Conservation (phyloP, 2,888 invertebrate species). For the Gari tellinella region DNA sequence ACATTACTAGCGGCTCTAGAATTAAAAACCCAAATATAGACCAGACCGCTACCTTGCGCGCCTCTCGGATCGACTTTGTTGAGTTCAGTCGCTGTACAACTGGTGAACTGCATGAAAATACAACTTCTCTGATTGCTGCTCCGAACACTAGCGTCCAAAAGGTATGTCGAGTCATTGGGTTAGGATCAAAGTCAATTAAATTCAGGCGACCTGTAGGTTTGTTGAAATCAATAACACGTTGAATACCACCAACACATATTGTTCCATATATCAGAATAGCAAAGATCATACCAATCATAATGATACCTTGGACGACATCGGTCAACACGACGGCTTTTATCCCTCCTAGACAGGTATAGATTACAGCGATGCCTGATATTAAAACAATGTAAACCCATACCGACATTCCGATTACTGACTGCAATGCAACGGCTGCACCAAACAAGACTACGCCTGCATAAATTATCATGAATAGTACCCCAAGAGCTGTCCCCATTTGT, state of each 20-base stretch:
- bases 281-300: constrained; percentile 5
- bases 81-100: constrained; percentile 18
- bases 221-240: constrained; percentile 2
- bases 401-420: constrained; percentile 9
- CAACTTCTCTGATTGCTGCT: neutral
- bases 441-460: constrained; percentile 13
- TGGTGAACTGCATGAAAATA: constrained; percentile 1
- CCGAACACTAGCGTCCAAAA: constrained; percentile 17
- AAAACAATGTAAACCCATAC: neutral
- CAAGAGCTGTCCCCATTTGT: neutral
- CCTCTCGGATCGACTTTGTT: constrained; percentile 4
- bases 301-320: constrained; percentile 13
- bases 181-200: constrained; percentile 14
- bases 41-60: constrained; percentile 9
- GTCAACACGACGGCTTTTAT: constrained; percentile 18
- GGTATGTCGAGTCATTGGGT: constrained; percentile 15
- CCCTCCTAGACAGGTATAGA: constrained; percentile 22
- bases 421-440: constrained; percentile 11
- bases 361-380: constrained; percentile 10
- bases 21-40: constrained; percentile 7
- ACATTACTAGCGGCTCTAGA: constrained; percentile 6
- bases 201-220: constrained; percentile 6
- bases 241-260: constrained; percentile 13
- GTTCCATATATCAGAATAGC: constrained; percentile 13
- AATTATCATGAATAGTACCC: constrained; percentile 1